Evolutionary conservation across 2,888 invertebrate genomes (phyloP).

Genomic region (Oxyscelio sp.): DNA sequence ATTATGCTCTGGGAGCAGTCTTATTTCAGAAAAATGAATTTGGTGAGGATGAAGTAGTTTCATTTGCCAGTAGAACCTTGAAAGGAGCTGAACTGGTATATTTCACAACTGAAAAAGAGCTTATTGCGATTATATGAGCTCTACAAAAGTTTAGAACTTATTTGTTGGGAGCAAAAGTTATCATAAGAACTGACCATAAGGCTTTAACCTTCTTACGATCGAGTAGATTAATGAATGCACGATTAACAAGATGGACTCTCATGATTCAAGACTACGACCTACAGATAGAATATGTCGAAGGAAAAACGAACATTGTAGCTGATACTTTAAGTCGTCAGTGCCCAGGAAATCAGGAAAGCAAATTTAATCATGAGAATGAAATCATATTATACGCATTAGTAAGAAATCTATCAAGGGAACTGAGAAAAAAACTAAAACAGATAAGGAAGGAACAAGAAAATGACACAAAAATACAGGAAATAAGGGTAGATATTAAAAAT

Average conservation of each 20-base stretch:
- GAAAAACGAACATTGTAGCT: too few relatives aligned
- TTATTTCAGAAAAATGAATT: constrained; percentile 21
- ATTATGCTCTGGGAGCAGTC: constrained; percentile 52
- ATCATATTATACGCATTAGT: background rate
- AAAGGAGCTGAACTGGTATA: constrained; percentile 49
- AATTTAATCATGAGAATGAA: background rate
- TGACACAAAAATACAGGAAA: background rate
- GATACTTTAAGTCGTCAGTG: too few relatives aligned
- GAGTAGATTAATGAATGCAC: constrained; percentile 38
- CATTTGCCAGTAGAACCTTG: constrained; percentile 74
- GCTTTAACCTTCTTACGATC: too few relatives aligned
- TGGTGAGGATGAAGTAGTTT: constrained; percentile 28
- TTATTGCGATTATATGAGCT: constrained; percentile 42
- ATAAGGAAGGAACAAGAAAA: background rate
- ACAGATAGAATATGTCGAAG: too few relatives aligned
- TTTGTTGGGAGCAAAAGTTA: too few relatives aligned
- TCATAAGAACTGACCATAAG: too few relatives aligned
- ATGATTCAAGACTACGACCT: too few relatives aligned
- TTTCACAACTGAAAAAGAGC: constrained; percentile 53
- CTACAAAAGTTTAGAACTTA: constrained; percentile 36
- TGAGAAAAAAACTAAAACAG: background rate
- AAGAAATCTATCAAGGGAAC: background rate
- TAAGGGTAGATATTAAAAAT: background rate
- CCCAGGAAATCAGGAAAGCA: background rate
- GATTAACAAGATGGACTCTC: too few relatives aligned